These are phyloP conservation scores for Lutraria rhynchaena DNA, from an alignment of 1,140 invertebrate species.

Conservation along the genomic window DNA sequence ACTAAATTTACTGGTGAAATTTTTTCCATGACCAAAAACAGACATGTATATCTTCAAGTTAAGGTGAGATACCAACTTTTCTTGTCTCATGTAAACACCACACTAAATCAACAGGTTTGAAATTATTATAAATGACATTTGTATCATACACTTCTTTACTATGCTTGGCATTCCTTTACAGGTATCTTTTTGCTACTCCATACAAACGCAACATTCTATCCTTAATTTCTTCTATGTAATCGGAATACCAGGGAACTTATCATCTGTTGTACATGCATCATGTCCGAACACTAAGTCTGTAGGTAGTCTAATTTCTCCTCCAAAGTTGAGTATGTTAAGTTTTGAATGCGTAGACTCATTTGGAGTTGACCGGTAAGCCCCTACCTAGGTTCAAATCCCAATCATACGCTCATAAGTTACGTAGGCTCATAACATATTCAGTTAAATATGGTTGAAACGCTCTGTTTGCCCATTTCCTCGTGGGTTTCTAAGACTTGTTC, in stretches of 20 bases:
- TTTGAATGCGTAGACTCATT: conserved; percentile 12
- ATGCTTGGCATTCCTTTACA: background rate
- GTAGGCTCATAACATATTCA: conserved; percentile 24
- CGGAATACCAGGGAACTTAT: background rate
- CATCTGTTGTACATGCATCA: background rate
- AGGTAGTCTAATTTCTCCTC: conserved; percentile 22
- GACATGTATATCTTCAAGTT: conserved; percentile 19
- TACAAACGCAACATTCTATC: conserved; percentile 12
- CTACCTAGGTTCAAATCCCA: conserved; percentile 39
- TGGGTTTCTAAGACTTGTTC: conserved; percentile 9
- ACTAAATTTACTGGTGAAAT: conserved; percentile 21
- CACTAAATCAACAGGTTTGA: background rate
- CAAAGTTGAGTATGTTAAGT: conserved; percentile 27
- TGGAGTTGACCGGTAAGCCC: conserved; percentile 38
- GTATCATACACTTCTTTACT: conserved; percentile 32
- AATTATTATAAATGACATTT: background rate
- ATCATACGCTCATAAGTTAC: conserved; percentile 12
- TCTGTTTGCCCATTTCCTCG: conserved; percentile 39
- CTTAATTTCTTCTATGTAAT: conserved; percentile 15
- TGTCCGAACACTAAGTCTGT: background rate
- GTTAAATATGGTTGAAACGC: conserved; percentile 9
- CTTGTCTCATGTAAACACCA: conserved; percentile 28
- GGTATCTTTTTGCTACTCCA: conserved; percentile 12
- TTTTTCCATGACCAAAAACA: background rate
- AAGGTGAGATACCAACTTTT: conserved; percentile 8